Evolutionary conservation across 2,797 vertebrate species (phyloP), one percentile per base, ranked within the genome.

Genomic region (Pteropus rufus): DNA sequence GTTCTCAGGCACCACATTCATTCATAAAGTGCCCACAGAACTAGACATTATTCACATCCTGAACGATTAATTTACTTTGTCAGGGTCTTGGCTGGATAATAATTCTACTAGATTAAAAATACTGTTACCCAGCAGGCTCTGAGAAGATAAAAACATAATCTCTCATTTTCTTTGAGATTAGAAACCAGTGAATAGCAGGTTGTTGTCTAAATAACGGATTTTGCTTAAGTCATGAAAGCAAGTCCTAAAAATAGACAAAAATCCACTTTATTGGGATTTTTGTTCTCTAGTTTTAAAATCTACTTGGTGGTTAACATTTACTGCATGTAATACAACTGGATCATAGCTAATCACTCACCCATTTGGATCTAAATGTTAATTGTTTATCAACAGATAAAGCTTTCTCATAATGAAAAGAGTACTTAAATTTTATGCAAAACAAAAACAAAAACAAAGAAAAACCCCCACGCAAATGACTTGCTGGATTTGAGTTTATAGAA

Each of bases 101-200:
- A 96, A 67, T 81, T 91, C 60, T 60, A 46, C 44, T 70, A 79
- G 41, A 65, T 86, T 89, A 95, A 92, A 93, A 90, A 81, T 80
- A 69, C 0, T 21, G 14, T 60, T 79, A 69, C 62, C 10, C 16
- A 31, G 11, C 18, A 58, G 60, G 16, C 5, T 87, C 52, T 58
- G 54, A 82, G 36, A 77, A 87, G 46, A 67, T 58, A 72, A 89
- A 97, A 96, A 91, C 3, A 72, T 73, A 60, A 62, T 88, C 26
- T 65, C 10, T 87, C 39, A 65, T 62, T 88, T 90, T 76, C 18
- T 67, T 89, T 95, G 80, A 84, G 31, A 94, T 79, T 86, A 88
- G 34, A 84, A 82, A 91, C 23, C 36, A 73, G 6, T 73, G 52
- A 67, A 34, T 46, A 81, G 19, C n/a, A 90, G 21, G 58, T 64